Evolutionary conservation across 2,888 invertebrate genomes (phyloP), one percentile per base, ranked within the genome.

Genomic region (Noctua comes): DNA sequence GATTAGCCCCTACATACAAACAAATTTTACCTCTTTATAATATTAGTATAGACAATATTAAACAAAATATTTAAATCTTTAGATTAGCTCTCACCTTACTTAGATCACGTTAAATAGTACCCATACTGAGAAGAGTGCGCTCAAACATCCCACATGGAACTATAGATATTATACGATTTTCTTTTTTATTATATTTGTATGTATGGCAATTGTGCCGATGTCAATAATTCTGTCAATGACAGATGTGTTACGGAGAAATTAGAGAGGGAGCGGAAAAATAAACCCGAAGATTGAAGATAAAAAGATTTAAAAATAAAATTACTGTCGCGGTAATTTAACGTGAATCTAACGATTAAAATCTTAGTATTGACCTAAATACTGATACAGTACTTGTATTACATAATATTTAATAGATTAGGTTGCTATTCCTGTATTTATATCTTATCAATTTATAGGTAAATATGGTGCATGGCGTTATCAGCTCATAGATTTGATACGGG

Each of bases 341-440:
- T 24, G 31, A 64, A 36, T 36, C 64, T 36, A 65, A 7, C 6
- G 65, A 43, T 64, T 7, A n/a, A 0, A 66, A 43, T 66, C 43
- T 48, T 40, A 7, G 27, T 81, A 69, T 66, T 73, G 84, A 79
- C 75, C 87, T 73, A 73, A 70, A 84, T 82, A 70, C 18, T 69
- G 48, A 74, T 78, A 74, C 2, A 24, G 46, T 51, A 24, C 46
- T 71, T 51, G 36, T 72, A 65, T 74, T 74, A 74, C 68, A 77
- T 77, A 83, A 86, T 48, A 51, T 73, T 36, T 43, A 46, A 74
- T 46, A 77, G 83, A 82, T 74, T 82, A 77, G 21, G n/a, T 5
- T 36, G 46, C 27, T 82, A 59, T 73, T 77, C 68, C 57, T 59
- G 24, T 76, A 46, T n/a, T 46, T 24, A 57, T 70, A 43, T 82